Base-by-base conservation (phyloP, 1,140 invertebrate species). In the Eurosta solidaginis region DNA sequence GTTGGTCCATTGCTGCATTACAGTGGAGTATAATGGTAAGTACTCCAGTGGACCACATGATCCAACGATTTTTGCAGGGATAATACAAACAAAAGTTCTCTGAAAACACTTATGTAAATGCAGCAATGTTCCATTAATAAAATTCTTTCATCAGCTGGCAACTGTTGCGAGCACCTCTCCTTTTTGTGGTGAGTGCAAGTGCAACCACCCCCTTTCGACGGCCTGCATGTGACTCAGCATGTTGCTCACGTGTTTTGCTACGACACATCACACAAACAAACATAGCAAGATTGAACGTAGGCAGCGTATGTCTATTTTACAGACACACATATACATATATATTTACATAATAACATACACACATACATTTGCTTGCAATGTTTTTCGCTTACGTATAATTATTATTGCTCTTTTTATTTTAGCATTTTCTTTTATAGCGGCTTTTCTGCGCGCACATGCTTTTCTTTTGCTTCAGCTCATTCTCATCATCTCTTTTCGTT, bases 211-310 rank as follows among this genome's bases (percentile, higher is more conserved):
- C 45, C 45, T n/a, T n/a, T n/a, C n/a, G n/a, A n/a, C n/a, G n/a
- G n/a, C n/a, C n/a, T n/a, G n/a, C n/a, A n/a, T n/a, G n/a, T n/a
- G n/a, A n/a, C n/a, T n/a, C n/a, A n/a, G n/a, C n/a, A n/a, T n/a
- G n/a, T n/a, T n/a, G 59, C 59, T 68, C 59, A 68, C 59, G 59
- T 68, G 59, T 68, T 68, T 68, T 40, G 40, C n/a, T n/a, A 33
- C 33, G 22, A 36, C 14, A n/a, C 29, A 36, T n/a, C 1, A 59
- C 54, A 29, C 0, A 29, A 12, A 33, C 17, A 1, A 4, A 22
- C 33, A 36, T n/a, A 36, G 14, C 1, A 27, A 10, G 14, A 20
- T 25, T 14, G 10, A 27, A 25, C 50, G 25, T 25, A 25, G 50
- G 1, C 25, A 29, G 50, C 54, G 36, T 40, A 20, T 40, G 59